phyloP scores from a whole-genome alignment of 2,113 vertebrate genomes.

The Vimba vimba region DNA sequence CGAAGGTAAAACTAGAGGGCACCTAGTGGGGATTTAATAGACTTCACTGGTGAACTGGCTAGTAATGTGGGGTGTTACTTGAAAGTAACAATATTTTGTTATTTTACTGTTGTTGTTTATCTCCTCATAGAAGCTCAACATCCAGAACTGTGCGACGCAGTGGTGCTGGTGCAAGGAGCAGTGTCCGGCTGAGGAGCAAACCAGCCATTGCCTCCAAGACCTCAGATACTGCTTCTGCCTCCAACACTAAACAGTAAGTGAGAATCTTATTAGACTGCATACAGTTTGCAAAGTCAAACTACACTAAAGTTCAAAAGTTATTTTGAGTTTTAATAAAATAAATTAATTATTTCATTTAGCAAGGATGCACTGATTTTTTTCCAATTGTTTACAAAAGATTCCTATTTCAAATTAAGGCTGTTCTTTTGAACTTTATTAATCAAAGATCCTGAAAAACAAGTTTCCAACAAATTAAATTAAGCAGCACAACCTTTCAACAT shows the following conservation, averaged over 20 bases:
- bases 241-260: constrained; percentile 59
- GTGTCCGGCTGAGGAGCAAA: constrained; percentile 40
- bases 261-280: neutral
- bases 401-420: too few species aligned
- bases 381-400: too few species aligned
- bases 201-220: neutral
- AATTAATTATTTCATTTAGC: neutral
- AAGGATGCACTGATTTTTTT: too few species aligned
- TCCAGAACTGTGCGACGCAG: constrained; percentile 21
- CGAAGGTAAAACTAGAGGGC: constrained; percentile 49
- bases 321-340: too few species aligned
- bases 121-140: constrained; percentile 55
- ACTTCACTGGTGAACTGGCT: constrained; percentile 7
- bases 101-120: neutral
- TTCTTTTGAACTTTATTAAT: too few species aligned
- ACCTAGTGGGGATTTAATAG: neutral
- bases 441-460: too few species aligned
- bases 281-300: neutral
- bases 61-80: neutral
- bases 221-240: neutral
- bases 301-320: neutral
- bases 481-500: neutral
- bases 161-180: constrained; percentile 7
- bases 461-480: too few species aligned
- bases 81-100: neutral